These are phyloP conservation scores for Flexamia atlantica DNA, from an alignment of 2,888 invertebrate genomes.

Conservation along the genomic window DNA sequence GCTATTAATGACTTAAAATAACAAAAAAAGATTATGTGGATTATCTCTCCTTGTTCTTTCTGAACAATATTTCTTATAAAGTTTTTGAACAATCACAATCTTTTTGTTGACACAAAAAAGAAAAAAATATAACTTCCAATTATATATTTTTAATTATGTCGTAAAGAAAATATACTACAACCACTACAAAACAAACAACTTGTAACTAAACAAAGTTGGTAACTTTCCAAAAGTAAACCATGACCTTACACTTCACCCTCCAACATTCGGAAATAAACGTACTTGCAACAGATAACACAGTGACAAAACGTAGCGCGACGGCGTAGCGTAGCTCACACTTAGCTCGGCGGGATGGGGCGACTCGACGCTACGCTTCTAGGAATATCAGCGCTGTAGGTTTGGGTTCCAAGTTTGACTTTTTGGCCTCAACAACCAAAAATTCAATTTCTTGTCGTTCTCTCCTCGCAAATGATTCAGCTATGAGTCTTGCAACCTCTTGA, in stretches of 20 bases:
- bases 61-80: too few relatives aligned
- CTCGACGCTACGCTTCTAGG: conserved; percentile 85
- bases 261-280: conserved; percentile 46
- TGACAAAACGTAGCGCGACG: conserved; percentile 15
- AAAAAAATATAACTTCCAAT: background rate
- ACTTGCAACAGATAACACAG: conserved; percentile 36
- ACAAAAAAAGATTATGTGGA: too few relatives aligned
- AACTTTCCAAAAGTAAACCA: conserved; percentile 22
- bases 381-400: conserved; percentile 95
- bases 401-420: conserved; percentile 94
- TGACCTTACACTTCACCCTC: background rate
- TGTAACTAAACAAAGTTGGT: background rate
- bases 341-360: background rate
- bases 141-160: background rate
- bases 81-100: too few relatives aligned
- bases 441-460: conserved; percentile 93
- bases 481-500: conserved; percentile 93
- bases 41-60: too few relatives aligned
- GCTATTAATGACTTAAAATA: too few relatives aligned
- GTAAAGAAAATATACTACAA: conserved; percentile 2
- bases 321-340: conserved; percentile 47
- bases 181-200: background rate
- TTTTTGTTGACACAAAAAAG: too few relatives aligned
- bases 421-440: conserved; percentile 95
- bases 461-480: conserved; percentile 95